These are phyloP conservation scores for Lepus timidus DNA, from an alignment of 2,113 vertebrate species.

Conservation along the genomic window DNA sequence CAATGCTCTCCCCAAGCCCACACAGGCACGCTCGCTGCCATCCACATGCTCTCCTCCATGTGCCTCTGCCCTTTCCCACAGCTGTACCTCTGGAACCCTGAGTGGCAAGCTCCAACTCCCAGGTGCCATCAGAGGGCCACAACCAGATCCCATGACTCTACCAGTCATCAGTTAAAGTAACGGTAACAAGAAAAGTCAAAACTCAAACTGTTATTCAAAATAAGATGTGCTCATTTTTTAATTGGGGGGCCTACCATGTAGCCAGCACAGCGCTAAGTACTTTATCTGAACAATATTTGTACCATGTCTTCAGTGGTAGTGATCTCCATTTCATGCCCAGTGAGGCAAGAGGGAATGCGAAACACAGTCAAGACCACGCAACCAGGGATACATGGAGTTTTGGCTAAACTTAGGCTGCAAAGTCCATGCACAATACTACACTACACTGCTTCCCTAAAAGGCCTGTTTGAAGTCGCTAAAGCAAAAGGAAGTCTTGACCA, in stretches of 20 bases:
- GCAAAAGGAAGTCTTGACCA: not conserved
- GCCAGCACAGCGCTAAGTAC: not conserved
- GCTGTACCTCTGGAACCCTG: not conserved
- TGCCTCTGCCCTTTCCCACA: not conserved
- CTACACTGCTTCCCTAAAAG: not conserved
- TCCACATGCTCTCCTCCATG: not conserved
- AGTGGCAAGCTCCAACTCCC: not conserved
- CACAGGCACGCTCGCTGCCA: no score
- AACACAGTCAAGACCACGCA: not conserved
- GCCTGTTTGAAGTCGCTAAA: not conserved
- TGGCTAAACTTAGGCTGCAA: not conserved
- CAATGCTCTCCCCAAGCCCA: not conserved
- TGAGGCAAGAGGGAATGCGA: not conserved
- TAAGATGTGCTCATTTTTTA: not conserved
- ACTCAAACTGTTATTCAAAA: constrained; percentile 7
- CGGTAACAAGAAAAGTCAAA: not conserved
- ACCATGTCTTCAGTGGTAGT: not conserved
- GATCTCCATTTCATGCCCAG: not conserved
- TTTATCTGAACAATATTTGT: not conserved
- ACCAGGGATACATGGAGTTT: not conserved
- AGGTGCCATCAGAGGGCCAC: not conserved
- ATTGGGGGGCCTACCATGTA: not conserved
- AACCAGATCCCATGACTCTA: not conserved
- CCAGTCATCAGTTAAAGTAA: not conserved
- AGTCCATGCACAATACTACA: accelerated